Evolutionary conservation across 2,797 vertebrate genomes (phyloP).

Genomic region (Okamejei kenojei): DNA sequence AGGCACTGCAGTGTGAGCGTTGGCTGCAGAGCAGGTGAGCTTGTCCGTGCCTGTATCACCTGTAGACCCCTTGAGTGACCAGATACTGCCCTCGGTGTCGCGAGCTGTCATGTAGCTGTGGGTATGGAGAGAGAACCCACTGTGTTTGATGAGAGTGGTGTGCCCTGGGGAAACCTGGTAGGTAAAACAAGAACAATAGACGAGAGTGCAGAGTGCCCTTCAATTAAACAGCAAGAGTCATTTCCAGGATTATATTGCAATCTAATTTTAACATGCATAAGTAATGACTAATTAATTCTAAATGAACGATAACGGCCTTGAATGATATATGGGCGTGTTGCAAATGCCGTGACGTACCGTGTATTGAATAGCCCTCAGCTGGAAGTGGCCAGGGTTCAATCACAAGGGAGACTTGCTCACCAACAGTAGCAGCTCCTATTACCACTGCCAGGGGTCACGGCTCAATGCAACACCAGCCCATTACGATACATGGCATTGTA

Average conservation of each 20-base stretch:
- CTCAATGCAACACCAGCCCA: not conserved
- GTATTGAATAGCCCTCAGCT: not conserved
- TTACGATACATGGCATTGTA: not conserved
- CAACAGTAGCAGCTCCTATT: not conserved
- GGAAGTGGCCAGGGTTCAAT: not conserved
- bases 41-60: no score
- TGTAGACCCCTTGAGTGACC: not conserved
- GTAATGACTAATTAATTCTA: conserved; percentile 23
- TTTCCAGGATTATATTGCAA: not conserved
- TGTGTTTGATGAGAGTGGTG: not conserved
- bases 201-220: not conserved
- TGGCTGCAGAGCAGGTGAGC: not conserved
- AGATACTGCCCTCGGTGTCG: not conserved
- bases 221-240: not conserved
- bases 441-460: not conserved
- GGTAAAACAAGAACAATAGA: not conserved
- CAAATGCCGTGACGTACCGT: not conserved
- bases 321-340: conserved; percentile 18
- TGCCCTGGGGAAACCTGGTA: not conserved
- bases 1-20: not conserved
- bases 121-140: not conserved
- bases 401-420: not conserved
- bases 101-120: not conserved
- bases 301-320: conserved; percentile 8
- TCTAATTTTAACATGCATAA: conserved; percentile 6